Percentiles rank a stretch among this genome's conserved stretches.
Evolutionary conservation across 2,888 invertebrate genomes (phyloP).

Genomic region (Tryphoninae sp.): DNA sequence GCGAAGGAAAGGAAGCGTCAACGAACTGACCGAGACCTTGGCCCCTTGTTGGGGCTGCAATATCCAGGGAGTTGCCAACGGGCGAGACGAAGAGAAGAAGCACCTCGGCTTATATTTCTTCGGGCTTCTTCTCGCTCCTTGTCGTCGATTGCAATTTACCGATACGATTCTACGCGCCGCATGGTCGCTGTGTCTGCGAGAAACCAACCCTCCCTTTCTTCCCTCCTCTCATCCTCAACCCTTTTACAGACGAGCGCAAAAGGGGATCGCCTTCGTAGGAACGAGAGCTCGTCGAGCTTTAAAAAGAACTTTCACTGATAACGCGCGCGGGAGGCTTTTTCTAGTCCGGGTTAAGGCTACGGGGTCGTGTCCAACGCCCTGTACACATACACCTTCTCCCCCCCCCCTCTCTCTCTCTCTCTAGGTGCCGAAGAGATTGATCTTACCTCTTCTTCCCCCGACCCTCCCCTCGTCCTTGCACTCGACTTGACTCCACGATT

Average conservation of each 20-base stretch:
- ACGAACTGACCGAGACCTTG: constrained; percentile 63
- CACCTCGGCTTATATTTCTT: constrained; percentile 42
- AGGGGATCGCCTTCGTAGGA: constrained; percentile 43
- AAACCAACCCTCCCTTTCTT: constrained; percentile 1
- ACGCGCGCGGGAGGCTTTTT: constrained; percentile 38
- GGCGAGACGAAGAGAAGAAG: constrained; percentile 27
- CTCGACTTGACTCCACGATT: constrained; percentile 44
- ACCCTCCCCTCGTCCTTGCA: constrained; percentile 17
- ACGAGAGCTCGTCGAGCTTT: constrained; percentile 15
- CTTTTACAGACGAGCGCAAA: constrained; percentile 41
- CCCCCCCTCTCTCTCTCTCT: background rate
- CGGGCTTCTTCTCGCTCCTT: constrained; percentile 51
- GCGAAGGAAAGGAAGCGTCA: constrained; percentile 51
- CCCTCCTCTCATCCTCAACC: constrained; percentile 12
- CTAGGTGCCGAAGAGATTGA: constrained; percentile 56
- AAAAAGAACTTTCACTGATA: constrained; percentile 37
- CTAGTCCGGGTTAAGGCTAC: constrained; percentile 66
- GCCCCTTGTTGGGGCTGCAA: constrained; percentile 55
- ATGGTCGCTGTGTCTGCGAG: constrained; percentile 64
- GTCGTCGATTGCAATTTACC: constrained; percentile 79
- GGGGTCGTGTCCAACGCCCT: constrained; percentile 39
- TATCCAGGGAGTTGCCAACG: constrained; percentile 44
- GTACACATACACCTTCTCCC: constrained; percentile 1
- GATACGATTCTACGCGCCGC: constrained; percentile 78
- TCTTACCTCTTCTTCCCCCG: constrained; percentile 14